Percentiles rank a stretch among this genome's conserved stretches.
Conservation (phyloP, 2,797 vertebrate species). For the Mallotus villosus region DNA sequence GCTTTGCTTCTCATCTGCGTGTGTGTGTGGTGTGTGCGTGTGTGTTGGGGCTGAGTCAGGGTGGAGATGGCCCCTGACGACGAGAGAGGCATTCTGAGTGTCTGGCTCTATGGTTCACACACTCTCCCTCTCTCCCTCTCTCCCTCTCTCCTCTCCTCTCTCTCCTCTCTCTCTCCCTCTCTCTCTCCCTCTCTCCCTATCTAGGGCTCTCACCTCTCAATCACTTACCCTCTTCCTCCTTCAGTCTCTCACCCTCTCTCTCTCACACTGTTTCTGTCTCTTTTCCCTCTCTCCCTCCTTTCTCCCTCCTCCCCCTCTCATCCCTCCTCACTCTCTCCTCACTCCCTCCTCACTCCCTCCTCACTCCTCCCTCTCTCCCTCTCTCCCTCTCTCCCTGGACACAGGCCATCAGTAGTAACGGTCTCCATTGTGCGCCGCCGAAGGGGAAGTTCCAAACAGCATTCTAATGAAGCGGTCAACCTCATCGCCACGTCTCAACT, state of each 20-base stretch:
- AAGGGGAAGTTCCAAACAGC: constrained; percentile 37
- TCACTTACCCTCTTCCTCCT: too few species aligned
- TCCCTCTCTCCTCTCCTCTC: too few species aligned
- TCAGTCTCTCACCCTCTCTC: too few species aligned
- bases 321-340: neutral
- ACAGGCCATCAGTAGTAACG: constrained; percentile 59
- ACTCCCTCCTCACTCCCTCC: too few species aligned
- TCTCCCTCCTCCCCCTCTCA: neutral
- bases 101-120: constrained; percentile 21
- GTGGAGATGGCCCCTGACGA: neutral
- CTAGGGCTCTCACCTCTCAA: too few species aligned
- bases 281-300: too few species aligned
- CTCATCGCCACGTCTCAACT: constrained; percentile 53
- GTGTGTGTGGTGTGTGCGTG: constrained; percentile 37
- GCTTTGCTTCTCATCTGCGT: constrained; percentile 56
- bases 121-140: neutral
- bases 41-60: constrained; percentile 21
- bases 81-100: constrained; percentile 4
- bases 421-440: constrained; percentile 57
- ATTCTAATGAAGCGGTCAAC: constrained; percentile 61
- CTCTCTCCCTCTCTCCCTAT: too few species aligned
- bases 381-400: constrained; percentile 51
- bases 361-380: constrained; percentile 1
- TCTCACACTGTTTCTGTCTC: too few species aligned
- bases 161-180: neutral